Evolutionary conservation across 2,797 vertebrate species (phyloP).

Genomic region (Hemitrygon akajei): DNA sequence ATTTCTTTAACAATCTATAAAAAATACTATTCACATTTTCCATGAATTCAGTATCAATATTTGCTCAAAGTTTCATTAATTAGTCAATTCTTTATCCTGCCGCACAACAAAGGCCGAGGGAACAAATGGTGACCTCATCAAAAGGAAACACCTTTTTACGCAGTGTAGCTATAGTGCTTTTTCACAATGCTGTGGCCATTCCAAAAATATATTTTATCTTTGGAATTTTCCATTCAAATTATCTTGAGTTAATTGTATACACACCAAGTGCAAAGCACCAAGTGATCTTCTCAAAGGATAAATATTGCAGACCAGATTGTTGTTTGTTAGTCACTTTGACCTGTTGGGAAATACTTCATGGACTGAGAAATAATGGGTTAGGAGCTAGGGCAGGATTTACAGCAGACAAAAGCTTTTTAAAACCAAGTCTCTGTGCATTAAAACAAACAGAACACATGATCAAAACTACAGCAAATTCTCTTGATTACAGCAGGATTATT

Average conservation of each 20-base stretch:
- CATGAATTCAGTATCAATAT: slow-evolving; percentile 53
- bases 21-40: slow-evolving; percentile 99
- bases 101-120: slow-evolving; percentile 79
- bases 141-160: slow-evolving; percentile 59
- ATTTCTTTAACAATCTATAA: slow-evolving; percentile 86
- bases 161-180: slow-evolving; percentile 56
- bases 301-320: background rate
- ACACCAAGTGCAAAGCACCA: background rate
- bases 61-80: slow-evolving; percentile 62
- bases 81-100: slow-evolving; percentile 65
- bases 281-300: background rate
- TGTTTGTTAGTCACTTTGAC: background rate
- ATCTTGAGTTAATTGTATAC: background rate
- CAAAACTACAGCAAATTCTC: background rate
- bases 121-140: slow-evolving; percentile 56
- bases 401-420: background rate
- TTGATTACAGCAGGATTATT: background rate
- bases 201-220: slow-evolving; percentile 46
- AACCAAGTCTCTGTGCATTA: no score
- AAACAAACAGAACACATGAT: background rate
- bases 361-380: background rate
- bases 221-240: slow-evolving; percentile 4
- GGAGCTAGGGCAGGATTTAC: background rate
- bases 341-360: background rate
- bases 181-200: slow-evolving; percentile 51